A percentile compares a stretch with the other conserved stretches of the same genome.
Evolutionary conservation across 2,797 vertebrate genomes (phyloP).

Genomic region (Corythornis leucogaster): DNA sequence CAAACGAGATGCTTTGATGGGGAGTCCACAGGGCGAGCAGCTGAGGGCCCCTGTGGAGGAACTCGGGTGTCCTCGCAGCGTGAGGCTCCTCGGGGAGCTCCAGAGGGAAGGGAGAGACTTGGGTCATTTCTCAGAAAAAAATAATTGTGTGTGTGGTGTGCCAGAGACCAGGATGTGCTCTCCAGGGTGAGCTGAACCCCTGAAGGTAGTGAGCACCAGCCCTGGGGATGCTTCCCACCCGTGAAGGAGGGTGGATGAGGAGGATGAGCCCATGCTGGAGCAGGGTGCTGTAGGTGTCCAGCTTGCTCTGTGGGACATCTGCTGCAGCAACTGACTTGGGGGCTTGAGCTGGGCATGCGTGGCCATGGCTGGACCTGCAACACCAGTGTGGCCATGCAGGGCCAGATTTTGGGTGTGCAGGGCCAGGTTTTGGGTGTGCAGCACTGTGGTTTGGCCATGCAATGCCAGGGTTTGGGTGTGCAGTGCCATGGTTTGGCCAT

Average conservation of each 20-base stretch:
- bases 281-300: not conserved
- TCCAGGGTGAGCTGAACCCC: not conserved
- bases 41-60: not conserved
- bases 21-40: rapidly evolving
- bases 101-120: not conserved
- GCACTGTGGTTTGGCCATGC: not conserved
- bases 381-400: not conserved
- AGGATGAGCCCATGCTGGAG: not conserved
- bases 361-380: rapidly evolving
- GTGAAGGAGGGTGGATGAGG: rapidly evolving
- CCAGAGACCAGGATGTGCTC: not conserved
- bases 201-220: not conserved
- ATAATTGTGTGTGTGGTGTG: rapidly evolving
- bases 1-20: not conserved
- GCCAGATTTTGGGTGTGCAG: no score
- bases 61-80: rapidly evolving
- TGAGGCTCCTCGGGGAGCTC: not conserved
- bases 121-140: not conserved
- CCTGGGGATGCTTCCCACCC: not conserved
- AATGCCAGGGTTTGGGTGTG: not conserved
- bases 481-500: no score
- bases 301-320: not conserved
- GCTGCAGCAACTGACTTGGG: not conserved
- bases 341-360: not conserved
- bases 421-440: no score